Evolutionary conservation across 2,113 vertebrate genomes (phyloP).

Genomic region (Zapus hudsonius): DNA sequence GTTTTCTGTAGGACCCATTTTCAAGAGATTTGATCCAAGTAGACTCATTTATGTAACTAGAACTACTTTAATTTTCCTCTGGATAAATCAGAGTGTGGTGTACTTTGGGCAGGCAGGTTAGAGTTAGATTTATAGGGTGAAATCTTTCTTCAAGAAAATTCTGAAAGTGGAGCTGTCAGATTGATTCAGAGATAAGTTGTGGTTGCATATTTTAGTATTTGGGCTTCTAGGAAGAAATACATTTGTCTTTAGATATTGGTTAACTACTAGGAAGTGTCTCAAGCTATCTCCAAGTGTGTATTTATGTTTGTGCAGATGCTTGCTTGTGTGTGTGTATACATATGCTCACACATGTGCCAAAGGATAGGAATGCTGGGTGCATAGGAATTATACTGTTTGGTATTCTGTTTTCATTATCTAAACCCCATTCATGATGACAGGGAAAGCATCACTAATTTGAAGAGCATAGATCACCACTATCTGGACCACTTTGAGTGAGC

Average conservation of each 20-base stretch:
- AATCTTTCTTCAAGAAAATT: slow-evolving; percentile 4
- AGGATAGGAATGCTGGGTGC: background rate
- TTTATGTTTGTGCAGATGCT: background rate
- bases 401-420: slow-evolving; percentile 39
- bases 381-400: background rate
- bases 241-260: background rate
- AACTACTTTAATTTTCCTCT: slow-evolving; percentile 21
- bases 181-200: slow-evolving; percentile 18
- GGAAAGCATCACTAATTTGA: slow-evolving; percentile 34
- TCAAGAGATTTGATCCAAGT: background rate
- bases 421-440: slow-evolving; percentile 3
- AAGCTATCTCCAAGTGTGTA: background rate
- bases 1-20: background rate
- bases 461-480: slow-evolving; percentile 37
- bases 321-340: background rate
- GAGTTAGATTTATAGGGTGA: slow-evolving; percentile 19
- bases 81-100: background rate
- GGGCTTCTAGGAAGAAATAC: background rate
- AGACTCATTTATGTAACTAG: background rate
- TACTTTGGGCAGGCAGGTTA: background rate
- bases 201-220: slow-evolving; percentile 13
- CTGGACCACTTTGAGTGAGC: slow-evolving; percentile 5
- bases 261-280: background rate
- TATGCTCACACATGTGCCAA: background rate
- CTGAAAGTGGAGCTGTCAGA: background rate